Conservation (phyloP, 2,797 vertebrate genomes). For the Cheirogaleus major region DNA sequence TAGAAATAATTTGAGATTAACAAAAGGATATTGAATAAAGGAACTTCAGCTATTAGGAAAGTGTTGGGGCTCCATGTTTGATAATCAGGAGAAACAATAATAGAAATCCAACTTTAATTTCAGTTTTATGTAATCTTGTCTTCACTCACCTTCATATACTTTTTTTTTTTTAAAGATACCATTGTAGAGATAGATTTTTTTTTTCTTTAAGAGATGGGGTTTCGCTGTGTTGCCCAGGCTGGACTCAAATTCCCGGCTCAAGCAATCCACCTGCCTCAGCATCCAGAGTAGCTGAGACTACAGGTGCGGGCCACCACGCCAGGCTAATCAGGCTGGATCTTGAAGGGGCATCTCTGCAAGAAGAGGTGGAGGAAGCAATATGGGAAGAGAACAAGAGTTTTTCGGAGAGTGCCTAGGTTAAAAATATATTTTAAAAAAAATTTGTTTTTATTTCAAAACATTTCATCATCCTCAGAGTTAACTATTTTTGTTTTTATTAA, state of each 20-base stretch:
- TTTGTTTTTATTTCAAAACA: slow-evolving; percentile 36
- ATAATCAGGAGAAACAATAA: background rate
- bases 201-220: background rate
- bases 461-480: background rate
- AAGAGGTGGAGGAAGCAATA: background rate
- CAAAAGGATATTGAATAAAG: slow-evolving; percentile 33
- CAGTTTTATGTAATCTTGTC: slow-evolving; percentile 9
- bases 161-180: background rate
- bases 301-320: background rate
- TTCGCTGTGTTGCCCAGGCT: background rate
- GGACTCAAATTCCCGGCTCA: background rate
- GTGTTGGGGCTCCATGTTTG: background rate
- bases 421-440: background rate
- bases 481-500: slow-evolving; percentile 24
- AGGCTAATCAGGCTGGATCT: background rate
- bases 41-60: slow-evolving; percentile 14
- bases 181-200: slow-evolving; percentile 39
- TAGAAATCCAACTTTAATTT: slow-evolving; percentile 38
- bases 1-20: slow-evolving; percentile 52
- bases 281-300: background rate
- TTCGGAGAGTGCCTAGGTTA: background rate
- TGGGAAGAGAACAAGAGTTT: background rate
- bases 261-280: background rate
- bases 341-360: background rate
- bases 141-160: background rate